phyloP scores from a whole-genome alignment of 2,797 vertebrate genomes.

The Acomys russatus region DNA sequence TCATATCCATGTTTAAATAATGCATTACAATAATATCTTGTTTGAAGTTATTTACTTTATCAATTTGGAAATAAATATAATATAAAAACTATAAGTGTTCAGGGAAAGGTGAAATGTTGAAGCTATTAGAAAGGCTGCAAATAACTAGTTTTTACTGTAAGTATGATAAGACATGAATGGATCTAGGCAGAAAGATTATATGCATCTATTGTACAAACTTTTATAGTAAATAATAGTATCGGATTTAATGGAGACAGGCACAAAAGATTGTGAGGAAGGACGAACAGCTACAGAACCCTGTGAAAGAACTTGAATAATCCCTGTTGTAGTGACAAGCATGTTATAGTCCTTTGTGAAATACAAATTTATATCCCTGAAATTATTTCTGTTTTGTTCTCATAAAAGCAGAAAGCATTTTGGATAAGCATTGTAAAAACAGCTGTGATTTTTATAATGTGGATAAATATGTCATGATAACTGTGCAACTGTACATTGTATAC shows the following conservation, averaged over 20 bases:
- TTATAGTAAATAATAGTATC: neutral
- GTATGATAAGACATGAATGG: neutral
- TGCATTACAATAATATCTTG: neutral
- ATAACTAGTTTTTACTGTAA: constrained; percentile 34
- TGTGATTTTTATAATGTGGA: neutral
- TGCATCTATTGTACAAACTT: neutral
- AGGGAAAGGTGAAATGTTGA: neutral
- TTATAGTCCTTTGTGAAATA: neutral
- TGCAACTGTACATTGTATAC: neutral
- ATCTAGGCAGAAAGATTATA: neutral
- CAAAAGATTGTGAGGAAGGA: neutral
- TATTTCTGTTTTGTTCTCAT: neutral
- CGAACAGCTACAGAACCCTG: neutral
- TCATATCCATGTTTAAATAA: neutral
- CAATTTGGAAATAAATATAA: constrained; percentile 42
- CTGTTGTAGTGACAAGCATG: neutral
- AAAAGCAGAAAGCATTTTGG: neutral
- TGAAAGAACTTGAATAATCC: neutral
- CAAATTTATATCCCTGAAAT: neutral
- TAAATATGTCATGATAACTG: neutral
- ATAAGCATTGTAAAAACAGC: neutral
- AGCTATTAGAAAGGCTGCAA: constrained; percentile 1
- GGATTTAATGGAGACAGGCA: neutral
- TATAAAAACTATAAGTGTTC: neutral
- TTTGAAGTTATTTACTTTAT: neutral